These are phyloP conservation scores for Lithophane semibrunnea DNA, from an alignment of 2,888 invertebrate genomes.

Conservation along the genomic window DNA sequence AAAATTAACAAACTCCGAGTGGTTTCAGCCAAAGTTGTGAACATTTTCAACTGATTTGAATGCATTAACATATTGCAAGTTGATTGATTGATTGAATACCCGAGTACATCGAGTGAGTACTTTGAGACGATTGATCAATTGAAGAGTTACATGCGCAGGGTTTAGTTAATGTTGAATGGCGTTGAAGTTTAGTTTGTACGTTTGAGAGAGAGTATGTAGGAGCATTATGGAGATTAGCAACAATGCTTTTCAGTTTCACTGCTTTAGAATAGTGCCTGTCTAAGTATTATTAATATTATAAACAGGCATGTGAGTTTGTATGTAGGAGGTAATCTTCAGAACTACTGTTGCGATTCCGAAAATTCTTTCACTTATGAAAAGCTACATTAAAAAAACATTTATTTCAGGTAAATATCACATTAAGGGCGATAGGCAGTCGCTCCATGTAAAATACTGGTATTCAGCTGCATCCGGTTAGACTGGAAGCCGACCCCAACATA, in stretches of 20 bases:
- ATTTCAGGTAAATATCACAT: no score
- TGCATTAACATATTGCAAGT: constrained; percentile 44
- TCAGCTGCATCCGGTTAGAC: no score
- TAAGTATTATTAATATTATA: no score
- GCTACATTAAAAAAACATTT: no score
- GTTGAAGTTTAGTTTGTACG: background rate
- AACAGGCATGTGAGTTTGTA: no score
- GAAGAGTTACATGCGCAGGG: constrained; percentile 15
- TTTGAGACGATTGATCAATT: constrained; percentile 30
- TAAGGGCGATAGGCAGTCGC: no score
- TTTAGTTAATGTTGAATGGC: constrained; percentile 14
- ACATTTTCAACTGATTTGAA: constrained; percentile 50
- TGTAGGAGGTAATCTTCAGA: no score
- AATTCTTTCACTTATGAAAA: no score
- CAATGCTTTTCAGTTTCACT: background rate
- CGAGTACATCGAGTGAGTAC: constrained; percentile 7
- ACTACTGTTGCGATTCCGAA: no score
- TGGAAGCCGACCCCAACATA: no score
- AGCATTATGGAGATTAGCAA: background rate
- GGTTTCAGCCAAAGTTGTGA: constrained; percentile 21
- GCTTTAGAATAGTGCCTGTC: no score
- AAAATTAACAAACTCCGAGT: constrained; percentile 41
- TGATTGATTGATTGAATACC: constrained; percentile 48
- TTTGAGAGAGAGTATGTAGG: background rate
- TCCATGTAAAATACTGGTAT: no score